Evolutionary conservation across 2,888 invertebrate genomes (phyloP), one percentile per base, ranked within the genome.

Genomic region (Oxystoma pomonae): DNA sequence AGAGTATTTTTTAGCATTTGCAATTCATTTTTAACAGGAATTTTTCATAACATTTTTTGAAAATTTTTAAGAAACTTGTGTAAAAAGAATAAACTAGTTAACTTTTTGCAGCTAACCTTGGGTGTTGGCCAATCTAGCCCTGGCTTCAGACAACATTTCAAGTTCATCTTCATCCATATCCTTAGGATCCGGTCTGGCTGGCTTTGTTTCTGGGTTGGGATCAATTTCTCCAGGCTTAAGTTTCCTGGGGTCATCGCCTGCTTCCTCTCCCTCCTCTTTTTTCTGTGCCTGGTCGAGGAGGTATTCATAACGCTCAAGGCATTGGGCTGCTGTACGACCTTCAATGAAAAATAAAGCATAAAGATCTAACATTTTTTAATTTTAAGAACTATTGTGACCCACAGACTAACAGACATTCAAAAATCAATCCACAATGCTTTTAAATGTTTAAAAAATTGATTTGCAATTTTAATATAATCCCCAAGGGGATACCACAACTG

Each of bases 161-260:
- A 99, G 81, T 81, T 99, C 96, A 86, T 99, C 98, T 87, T 99
- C 98, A 81, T 99, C 99, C 99, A 99, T 99, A 77, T 99, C 99
- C 74, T 98, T 96, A 1, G 98, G 98, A 83, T 99, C 99, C 1
- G 99, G 99, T 58, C 98, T 98, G 83, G 99, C 99, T 1, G 99
- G 99, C 80, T 99, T 99, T 0, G 98, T 99, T 82, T 99, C 99
- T 9, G 99, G 99, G 82, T 98, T 98, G 0, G 99, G 99, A 82
- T 99, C 99, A 75, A 99, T 99, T 84, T 99, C 99, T 20, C 99
- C 99, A 0, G 98, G 98, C 78, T 97, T 97, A 53, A 99, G 83
- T 78, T 98, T 98, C 49, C 98, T 86, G 0, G 98, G 98, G 81
- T 99, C 98, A 81, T 96, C 96, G 49, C 89, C 87, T 65, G 88